Evolutionary conservation across 2,113 vertebrate genomes (phyloP).

Genomic region (Jaculus jaculus): DNA sequence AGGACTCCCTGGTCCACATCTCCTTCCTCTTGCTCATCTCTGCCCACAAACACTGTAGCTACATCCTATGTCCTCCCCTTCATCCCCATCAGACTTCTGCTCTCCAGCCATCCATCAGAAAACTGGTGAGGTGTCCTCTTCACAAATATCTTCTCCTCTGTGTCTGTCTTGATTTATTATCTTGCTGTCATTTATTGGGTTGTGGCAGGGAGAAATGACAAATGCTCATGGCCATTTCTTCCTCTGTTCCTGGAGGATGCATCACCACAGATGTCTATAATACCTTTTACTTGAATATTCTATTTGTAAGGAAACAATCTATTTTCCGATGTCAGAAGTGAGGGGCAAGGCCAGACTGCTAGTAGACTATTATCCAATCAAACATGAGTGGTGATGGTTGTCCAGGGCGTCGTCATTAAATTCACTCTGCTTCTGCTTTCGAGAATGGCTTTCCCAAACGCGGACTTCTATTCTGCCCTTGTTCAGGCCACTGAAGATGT

Average conservation of each 20-base stretch:
- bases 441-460: conserved; percentile 34
- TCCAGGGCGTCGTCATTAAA: conserved; percentile 26
- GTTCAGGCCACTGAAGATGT: neutral
- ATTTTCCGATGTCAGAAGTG: conserved; percentile 62
- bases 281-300: conserved; percentile 48
- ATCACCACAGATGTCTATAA: conserved; percentile 55
- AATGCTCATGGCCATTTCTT: conserved; percentile 4
- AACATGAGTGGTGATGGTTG: conserved; percentile 41
- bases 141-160: neutral
- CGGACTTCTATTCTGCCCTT: neutral
- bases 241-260: conserved; percentile 3
- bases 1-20: neutral
- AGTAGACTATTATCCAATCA: conserved; percentile 55
- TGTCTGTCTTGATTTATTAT: conserved; percentile 50
- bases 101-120: neutral
- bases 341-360: conserved; percentile 43
- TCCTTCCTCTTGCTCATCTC: neutral
- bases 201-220: conserved; percentile 53
- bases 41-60: neutral
- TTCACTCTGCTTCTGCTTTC: conserved; percentile 36
- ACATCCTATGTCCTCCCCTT: neutral
- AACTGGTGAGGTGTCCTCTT: neutral
- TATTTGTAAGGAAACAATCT: conserved; percentile 53
- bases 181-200: conserved; percentile 34
- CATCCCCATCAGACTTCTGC: too few relatives aligned